phyloP scores from a whole-genome alignment of 1,140 invertebrate species.

The Eufriesea mexicana region DNA sequence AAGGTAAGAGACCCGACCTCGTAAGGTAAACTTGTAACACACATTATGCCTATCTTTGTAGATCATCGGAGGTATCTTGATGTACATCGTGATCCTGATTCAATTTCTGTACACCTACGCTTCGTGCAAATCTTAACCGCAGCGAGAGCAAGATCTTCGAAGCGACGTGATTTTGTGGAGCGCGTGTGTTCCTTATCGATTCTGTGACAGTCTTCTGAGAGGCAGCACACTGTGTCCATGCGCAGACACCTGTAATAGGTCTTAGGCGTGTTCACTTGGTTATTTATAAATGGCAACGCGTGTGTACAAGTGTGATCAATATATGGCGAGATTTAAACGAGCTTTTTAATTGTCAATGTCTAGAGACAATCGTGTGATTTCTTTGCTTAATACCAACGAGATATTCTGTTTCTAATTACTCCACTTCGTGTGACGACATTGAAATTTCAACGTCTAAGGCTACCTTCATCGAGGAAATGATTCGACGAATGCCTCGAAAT shows the following conservation, averaged over 20 bases:
- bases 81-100: conserved; percentile 72
- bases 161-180: not conserved
- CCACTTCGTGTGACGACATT: too few relatives aligned
- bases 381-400: not conserved
- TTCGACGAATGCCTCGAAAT: too few relatives aligned
- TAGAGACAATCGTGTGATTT: not conserved
- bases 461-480: not conserved
- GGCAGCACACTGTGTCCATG: not conserved
- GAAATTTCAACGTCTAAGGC: not conserved
- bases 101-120: conserved; percentile 60
- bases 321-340: not conserved
- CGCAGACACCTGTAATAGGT: not conserved
- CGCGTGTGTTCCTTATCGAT: not conserved
- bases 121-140: accelerated
- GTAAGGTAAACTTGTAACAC: not conserved
- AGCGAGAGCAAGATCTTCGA: not conserved
- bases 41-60: conserved; percentile 30
- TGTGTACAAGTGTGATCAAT: not conserved
- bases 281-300: not conserved
- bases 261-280: not conserved
- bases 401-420: not conserved
- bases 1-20: conserved; percentile 53
- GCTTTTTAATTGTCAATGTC: too few relatives aligned
- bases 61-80: conserved; percentile 67
- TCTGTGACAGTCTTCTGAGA: not conserved